phyloP scores from a whole-genome alignment of 1,140 invertebrate genomes.

The Bombus affinis region DNA sequence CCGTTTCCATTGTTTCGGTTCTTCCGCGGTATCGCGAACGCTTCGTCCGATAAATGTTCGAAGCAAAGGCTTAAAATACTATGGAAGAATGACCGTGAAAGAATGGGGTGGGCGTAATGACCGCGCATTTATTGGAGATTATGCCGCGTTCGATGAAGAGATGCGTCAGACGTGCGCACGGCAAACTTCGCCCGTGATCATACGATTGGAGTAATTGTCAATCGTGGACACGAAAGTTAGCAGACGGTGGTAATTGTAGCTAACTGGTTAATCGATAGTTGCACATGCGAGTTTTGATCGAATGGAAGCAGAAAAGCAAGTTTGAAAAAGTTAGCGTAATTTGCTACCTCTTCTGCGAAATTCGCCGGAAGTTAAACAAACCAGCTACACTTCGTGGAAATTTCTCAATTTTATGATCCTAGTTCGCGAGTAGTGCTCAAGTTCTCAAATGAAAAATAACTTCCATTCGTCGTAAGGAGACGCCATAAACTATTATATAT shows the following conservation, averaged over 20 bases:
- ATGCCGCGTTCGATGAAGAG: slow-evolving; percentile 16
- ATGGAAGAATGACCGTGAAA: no score
- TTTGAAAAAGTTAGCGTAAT: not conserved
- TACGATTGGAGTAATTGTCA: slow-evolving; percentile 16
- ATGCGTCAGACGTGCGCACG: not conserved
- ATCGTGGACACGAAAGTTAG: slow-evolving; percentile 58
- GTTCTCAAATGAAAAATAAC: no score
- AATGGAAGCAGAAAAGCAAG: slow-evolving; percentile 23
- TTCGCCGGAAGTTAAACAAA: not conserved
- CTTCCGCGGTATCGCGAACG: not conserved
- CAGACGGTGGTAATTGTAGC: slow-evolving; percentile 64
- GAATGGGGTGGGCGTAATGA: slow-evolving; percentile 47
- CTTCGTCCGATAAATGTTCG: not conserved
- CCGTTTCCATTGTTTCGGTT: slow-evolving; percentile 1
- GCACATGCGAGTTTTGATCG: slow-evolving; percentile 33
- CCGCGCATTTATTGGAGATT: slow-evolving; percentile 8
- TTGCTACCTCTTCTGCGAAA: not conserved
- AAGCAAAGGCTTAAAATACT: not conserved
- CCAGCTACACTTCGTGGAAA: not conserved
- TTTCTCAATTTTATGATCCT: not conserved
- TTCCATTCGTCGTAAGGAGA: no score
- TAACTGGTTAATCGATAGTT: slow-evolving; percentile 73
- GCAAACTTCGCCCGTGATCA: not conserved
- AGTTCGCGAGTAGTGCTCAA: no score
- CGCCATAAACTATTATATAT: no score